Percentiles rank a stretch among this genome's conserved stretches.
These are phyloP conservation scores for Sebastes goodei DNA, from an alignment of 2,797 vertebrate genomes.

Conservation along the genomic window DNA sequence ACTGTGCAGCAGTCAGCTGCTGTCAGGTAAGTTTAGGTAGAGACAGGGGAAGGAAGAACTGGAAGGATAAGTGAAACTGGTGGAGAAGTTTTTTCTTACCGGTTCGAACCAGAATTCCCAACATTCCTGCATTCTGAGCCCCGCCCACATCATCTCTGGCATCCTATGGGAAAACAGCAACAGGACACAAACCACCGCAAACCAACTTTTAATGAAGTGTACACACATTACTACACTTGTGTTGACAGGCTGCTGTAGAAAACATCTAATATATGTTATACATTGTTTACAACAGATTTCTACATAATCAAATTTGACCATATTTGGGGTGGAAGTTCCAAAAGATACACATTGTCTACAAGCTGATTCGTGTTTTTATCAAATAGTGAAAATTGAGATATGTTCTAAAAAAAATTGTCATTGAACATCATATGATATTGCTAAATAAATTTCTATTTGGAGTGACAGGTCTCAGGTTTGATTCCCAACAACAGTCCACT, in stretches of 20 bases:
- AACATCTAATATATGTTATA: background rate
- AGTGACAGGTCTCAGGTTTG: background rate
- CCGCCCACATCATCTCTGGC: conserved; percentile 94
- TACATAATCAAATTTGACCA: background rate
- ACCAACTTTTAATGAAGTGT: background rate
- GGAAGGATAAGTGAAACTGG: background rate
- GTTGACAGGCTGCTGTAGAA: background rate
- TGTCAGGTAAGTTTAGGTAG: background rate
- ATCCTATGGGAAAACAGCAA: conserved; percentile 80
- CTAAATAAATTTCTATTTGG: background rate
- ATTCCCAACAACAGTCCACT: background rate
- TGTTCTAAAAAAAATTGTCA: background rate
- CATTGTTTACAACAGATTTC: background rate
- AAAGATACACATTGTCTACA: background rate
- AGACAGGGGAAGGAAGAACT: background rate
- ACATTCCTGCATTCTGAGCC: conserved; percentile 91
- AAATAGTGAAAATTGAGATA: background rate
- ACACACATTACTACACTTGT: background rate
- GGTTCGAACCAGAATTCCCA: conserved; percentile 93
- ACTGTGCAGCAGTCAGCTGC: background rate
- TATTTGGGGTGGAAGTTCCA: background rate
- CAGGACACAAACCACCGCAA: background rate
- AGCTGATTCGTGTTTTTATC: background rate
- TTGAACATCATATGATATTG: background rate
- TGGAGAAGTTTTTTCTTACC: conserved; percentile 77